A percentile compares a stretch with the other conserved stretches of the same genome.
Conservation (phyloP, 2,888 invertebrate genomes). For the Odiellus spinosus region DNA sequence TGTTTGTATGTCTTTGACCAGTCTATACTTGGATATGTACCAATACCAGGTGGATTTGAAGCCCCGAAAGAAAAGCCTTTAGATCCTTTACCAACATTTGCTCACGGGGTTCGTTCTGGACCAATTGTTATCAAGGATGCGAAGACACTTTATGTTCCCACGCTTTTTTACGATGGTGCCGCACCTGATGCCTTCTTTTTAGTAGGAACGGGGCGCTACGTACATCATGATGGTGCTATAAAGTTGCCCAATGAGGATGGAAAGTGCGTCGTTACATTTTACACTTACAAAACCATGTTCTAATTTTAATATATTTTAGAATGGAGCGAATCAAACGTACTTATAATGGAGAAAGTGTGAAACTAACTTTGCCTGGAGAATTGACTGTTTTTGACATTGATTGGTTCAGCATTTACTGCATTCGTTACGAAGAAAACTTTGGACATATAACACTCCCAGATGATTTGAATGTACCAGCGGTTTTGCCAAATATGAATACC, state of each 20-base stretch:
- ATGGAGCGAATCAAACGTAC: slow-evolving; percentile 33
- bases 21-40: slow-evolving; percentile 21
- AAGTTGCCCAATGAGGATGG: slow-evolving; percentile 82
- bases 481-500: slow-evolving; percentile 38
- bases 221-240: slow-evolving; percentile 53
- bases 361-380: slow-evolving; percentile 67
- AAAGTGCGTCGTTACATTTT: slow-evolving; percentile 32
- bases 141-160: slow-evolving; percentile 68
- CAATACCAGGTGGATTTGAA: slow-evolving; percentile 17
- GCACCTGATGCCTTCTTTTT: slow-evolving; percentile 40
- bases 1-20: too few relatives aligned
- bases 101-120: slow-evolving; percentile 74
- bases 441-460: slow-evolving; percentile 76
- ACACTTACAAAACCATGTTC: not conserved
- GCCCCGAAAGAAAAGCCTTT: slow-evolving; percentile 45
- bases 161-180: slow-evolving; percentile 77
- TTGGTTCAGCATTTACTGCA: slow-evolving; percentile 83
- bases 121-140: slow-evolving; percentile 83
- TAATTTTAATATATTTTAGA: not conserved
- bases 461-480: slow-evolving; percentile 75
- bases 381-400: slow-evolving; percentile 78
- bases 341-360: slow-evolving; percentile 81
- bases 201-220: not conserved
- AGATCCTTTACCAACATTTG: slow-evolving; percentile 70
- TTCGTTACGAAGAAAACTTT: slow-evolving; percentile 72